Conservation (phyloP, 2,113 vertebrate genomes). For the Lepus americanus region DNA sequence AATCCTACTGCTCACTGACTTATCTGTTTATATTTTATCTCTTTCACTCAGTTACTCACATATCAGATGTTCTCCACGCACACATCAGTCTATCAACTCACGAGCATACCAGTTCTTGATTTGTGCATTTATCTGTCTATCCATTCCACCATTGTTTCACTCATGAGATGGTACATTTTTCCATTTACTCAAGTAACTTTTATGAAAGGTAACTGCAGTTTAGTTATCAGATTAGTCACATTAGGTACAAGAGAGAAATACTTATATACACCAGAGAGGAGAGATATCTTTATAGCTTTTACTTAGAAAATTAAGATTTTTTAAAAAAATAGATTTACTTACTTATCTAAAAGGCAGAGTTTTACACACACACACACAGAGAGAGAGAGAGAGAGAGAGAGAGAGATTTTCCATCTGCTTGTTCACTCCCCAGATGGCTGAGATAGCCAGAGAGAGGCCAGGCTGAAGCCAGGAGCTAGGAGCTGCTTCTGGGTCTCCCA, state of each 20-base stretch:
- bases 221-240: neutral
- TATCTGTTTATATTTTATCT: neutral
- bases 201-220: neutral
- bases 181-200: neutral
- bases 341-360: no score
- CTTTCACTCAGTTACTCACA: neutral
- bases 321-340: no score
- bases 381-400: no score
- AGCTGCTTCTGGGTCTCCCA: no score
- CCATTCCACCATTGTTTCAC: neutral
- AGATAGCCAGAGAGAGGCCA: no score
- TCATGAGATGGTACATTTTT: neutral
- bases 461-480: no score
- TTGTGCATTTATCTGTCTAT: neutral
- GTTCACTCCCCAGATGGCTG: no score
- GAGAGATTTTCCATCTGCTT: no score
- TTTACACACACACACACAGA: no score
- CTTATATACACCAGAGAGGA: neutral
- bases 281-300: neutral
- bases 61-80: neutral
- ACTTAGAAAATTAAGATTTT: neutral
- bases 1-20: neutral
- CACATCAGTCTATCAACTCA: neutral
- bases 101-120: neutral
- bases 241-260: neutral